Conservation (phyloP, 2,888 invertebrate genomes). For the Chalcis sispes region DNA sequence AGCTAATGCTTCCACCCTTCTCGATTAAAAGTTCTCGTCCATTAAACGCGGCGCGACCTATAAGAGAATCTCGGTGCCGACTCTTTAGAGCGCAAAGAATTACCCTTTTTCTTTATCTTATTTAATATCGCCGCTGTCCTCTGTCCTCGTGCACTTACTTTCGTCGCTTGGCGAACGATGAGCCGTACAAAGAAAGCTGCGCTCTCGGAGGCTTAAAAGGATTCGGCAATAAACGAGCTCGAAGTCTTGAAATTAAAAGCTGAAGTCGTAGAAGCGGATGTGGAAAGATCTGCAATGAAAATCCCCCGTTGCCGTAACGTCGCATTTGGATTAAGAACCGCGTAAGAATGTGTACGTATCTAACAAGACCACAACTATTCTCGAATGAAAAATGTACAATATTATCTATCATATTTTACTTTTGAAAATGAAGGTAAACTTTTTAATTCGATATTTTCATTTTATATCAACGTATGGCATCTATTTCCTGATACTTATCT, state of each 20-base stretch:
- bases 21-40: conserved; percentile 49
- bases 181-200: conserved; percentile 22
- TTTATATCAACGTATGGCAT: too few relatives aligned
- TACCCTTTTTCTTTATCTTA: conserved; percentile 67
- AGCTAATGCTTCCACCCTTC: not conserved
- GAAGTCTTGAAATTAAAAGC: conserved; percentile 70
- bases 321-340: too few relatives aligned
- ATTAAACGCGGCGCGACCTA: conserved; percentile 39
- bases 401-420: too few relatives aligned
- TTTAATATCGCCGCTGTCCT: conserved; percentile 55
- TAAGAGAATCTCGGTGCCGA: too few relatives aligned
- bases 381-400: too few relatives aligned
- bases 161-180: not conserved
- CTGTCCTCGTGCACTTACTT: conserved; percentile 50
- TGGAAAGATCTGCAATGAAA: conserved; percentile 64
- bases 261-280: conserved; percentile 56
- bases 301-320: not conserved
- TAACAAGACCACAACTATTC: too few relatives aligned
- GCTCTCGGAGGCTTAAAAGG: conserved; percentile 72
- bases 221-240: conserved; percentile 74
- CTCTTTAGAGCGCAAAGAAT: conserved; percentile 61
- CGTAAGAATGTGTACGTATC: too few relatives aligned
- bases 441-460: too few relatives aligned
- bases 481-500: too few relatives aligned
- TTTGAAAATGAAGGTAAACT: too few relatives aligned